Evolutionary conservation across 2,113 vertebrate species (phyloP), one percentile per base, ranked within the genome.

Genomic region (Calonectris borealis): DNA sequence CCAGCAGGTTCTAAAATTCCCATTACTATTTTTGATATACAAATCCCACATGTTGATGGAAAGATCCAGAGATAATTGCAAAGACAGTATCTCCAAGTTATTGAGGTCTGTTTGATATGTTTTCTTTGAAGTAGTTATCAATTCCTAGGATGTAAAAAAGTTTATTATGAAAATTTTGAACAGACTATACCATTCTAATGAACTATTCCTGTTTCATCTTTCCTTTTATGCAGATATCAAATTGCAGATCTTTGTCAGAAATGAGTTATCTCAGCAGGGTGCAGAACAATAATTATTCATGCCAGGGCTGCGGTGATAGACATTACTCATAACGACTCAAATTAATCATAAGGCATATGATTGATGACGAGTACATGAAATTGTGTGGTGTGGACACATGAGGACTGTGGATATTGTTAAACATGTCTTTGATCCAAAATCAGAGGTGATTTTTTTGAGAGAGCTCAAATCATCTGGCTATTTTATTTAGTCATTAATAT

Each of bases 311-410:
- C n/a, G 2, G 75, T 97, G 95, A 95, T 87, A 98, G 91, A 88
- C 95, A 49, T 98, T 97, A 94, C 89, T 98, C 95, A 96, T 86
- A 94, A 96, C 66, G 60, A 96, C 89, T 97, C 95, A 97, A 96
- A 90, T 92, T 96, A 98, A 86, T 97, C 95, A 97, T 86, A 94
- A 80, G 52, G 38, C 91, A 82, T 94, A 65, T 97, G 97, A 96
- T 90, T 93, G 94, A 97, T 94, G 73, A 93, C 94, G 77, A 96
- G 20, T 44, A 42, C 71, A 93, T 94, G 81, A 91, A 93, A 96
- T 91, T 94, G 87, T 96, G 92, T 93, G 91, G 25, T 81, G 32
- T 84, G 69, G 95, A 97, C 31, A 78, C 61, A 95, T 76, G 82
- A 97, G 84, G 78, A 71, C 90, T 94, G 60, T 68, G 83, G 78